Base-by-base conservation (phyloP, 2,888 invertebrate genomes). In the Drosophila setosimentum region DNA sequence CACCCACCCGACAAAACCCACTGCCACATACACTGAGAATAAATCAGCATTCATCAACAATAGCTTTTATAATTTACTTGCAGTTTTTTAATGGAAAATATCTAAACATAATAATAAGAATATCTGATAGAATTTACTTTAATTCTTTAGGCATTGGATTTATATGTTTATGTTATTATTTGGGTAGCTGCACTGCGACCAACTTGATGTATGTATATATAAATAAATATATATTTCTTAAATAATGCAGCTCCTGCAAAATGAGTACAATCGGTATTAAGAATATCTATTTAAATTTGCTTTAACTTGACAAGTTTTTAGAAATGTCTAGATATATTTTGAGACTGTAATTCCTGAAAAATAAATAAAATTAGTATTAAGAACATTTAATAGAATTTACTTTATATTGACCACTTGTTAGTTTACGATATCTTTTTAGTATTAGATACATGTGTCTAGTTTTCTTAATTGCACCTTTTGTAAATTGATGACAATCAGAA, bases 11-110 rank as follows among this genome's bases (percentile, higher is more conserved):
- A 65, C 49, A 13, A 50, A 64, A 40, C 49, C 40, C 18, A 42
- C 29, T 8, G 11, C 7, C 21, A 13, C 40, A 21, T 65, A 37
- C 81, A 80, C 81, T 77, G 50, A 16, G 53, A 29, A 24, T 58
- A 78, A 78, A 21, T 10, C 24, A 24, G n/a, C 11, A 16, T 0
- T 24, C 1, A 1, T 30, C 10, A 40, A 5, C 8, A 40, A 13
- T 40, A 2, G 0, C 2, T 29, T 2, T 6, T 24, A 18, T 7
- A 54, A 24, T 5, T 24, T 53, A 24, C 0, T 10, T 1, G 0
- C 40, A n/a, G n/a, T 10, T 40, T 2, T 13, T 13, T 37, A 8
- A 2, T 37, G 18, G 3, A 8, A 37, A 18, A 37, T 35, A 37
- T 18, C 18, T 18, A 37, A 8, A 18, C 18, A 37, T 18, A 0